Evolutionary conservation across 2,113 vertebrate genomes (phyloP).

Genomic region (Malurus melanocephalus): DNA sequence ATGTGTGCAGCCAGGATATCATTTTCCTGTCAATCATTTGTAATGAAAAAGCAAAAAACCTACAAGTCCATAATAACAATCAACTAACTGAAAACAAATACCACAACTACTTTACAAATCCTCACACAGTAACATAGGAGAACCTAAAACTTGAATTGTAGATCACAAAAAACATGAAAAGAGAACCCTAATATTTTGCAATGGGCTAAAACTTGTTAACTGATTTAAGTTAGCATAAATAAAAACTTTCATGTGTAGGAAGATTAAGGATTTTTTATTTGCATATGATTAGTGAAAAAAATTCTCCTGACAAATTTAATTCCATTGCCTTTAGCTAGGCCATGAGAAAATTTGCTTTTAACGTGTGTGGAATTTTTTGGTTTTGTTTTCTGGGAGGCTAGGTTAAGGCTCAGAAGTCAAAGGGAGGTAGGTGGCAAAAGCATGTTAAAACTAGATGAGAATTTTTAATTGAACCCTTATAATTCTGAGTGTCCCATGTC

Average conservation of each 20-base stretch:
- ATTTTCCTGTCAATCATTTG: not conserved
- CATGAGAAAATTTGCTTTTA: not conserved
- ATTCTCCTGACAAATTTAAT: not conserved
- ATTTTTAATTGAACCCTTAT: not conserved
- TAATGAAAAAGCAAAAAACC: not conserved
- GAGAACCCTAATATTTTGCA: not conserved
- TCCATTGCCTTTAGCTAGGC: not conserved
- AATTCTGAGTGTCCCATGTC: not conserved
- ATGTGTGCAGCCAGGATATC: not conserved
- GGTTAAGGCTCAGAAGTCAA: not conserved
- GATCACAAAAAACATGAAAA: not conserved
- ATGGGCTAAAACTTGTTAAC: not conserved
- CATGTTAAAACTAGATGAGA: not conserved
- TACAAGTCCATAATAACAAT: not conserved
- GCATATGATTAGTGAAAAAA: not conserved
- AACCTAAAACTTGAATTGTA: not conserved
- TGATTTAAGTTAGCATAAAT: not conserved
- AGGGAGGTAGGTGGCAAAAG: not conserved
- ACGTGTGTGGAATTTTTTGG: fast-evolving
- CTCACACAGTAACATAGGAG: not conserved
- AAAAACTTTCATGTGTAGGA: not conserved
- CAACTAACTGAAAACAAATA: not conserved
- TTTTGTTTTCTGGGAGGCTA: not conserved
- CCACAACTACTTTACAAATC: not conserved
- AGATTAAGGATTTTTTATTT: not conserved